Percentiles rank a stretch among this genome's conserved stretches.
phyloP scores from a whole-genome alignment of 2,888 invertebrate genomes.

The Chymomyza caudatula region DNA sequence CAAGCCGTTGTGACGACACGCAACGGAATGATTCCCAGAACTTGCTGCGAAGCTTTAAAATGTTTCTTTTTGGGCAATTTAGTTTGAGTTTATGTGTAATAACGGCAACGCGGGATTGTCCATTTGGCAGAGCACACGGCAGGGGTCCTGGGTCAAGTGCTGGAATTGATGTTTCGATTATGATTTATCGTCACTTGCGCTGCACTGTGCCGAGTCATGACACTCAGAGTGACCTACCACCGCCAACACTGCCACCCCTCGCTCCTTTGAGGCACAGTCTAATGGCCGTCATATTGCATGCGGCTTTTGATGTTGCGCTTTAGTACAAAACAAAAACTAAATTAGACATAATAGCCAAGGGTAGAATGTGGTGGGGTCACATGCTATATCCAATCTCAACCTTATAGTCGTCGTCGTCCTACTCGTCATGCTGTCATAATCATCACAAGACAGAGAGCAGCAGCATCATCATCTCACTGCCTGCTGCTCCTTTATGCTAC shows the following conservation, averaged over 20 bases:
- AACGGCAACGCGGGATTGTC: neutral
- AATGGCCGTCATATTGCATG: slow-evolving; percentile 70
- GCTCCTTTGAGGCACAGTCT: slow-evolving; percentile 18
- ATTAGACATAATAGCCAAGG: slow-evolving; percentile 47
- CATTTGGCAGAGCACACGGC: neutral
- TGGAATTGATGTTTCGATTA: slow-evolving; percentile 78
- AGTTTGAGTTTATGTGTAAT: neutral
- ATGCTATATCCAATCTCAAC: slow-evolving; percentile 17
- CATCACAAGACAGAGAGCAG: slow-evolving; percentile 55
- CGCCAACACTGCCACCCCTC: slow-evolving; percentile 19
- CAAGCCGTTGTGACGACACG: slow-evolving; percentile 17
- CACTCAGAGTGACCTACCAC: neutral
- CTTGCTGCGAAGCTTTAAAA: neutral
- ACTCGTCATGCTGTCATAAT: slow-evolving; percentile 73
- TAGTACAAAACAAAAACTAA: slow-evolving; percentile 63
- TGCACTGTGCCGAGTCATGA: slow-evolving; percentile 54
- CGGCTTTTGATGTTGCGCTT: slow-evolving; percentile 62
- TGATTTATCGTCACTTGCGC: slow-evolving; percentile 76
- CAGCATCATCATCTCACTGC: slow-evolving; percentile 34
- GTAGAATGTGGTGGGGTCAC: slow-evolving; percentile 5
- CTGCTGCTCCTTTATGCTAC: slow-evolving; percentile 50
- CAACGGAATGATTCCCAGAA: neutral
- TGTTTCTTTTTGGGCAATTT: neutral
- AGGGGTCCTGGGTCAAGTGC: slow-evolving; percentile 74
- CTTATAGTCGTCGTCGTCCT: slow-evolving; percentile 11